Base-by-base conservation (phyloP, 1,140 invertebrate species). In the Spodoptera frugiperda region DNA sequence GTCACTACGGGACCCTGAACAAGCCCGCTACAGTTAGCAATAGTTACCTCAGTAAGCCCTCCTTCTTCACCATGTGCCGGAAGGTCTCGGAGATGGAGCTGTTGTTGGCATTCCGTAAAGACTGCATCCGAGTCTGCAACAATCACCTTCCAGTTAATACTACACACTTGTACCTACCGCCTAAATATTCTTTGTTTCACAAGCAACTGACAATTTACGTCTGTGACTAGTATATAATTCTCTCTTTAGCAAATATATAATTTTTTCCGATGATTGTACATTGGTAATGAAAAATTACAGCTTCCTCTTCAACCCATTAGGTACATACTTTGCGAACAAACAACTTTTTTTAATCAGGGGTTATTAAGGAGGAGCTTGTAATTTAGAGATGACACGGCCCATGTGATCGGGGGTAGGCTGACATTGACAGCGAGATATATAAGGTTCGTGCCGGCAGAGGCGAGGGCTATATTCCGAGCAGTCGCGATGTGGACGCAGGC, bases 41-140 rank as follows among this genome's bases (percentile, higher is more conserved):
- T 19, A 78, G 44, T 70, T 96, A 98, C 93, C 97, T 97, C 65
- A 98, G 93, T 44, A 99, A 82, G 11, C 99, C 99, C 94, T 99
- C 99, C 81, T 98, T 96, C 82, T 95, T 95, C 21, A 99, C 95
- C 97, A 99, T 99, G 84, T 97, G 97, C 65, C 94, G 95, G 59
- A 99, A 95, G 19, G 98, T 98, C 83, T 97, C 96, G 9, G 95
- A 89, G 53, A 99, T 96, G 84, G 90, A 96, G 94, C 91, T 95
- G 86, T 95, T 92, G 76, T 96, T 96, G 82, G 96, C 95, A 65
- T 97, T 96, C 84, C 96, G 96, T 57, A 98, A 97, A 80, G 96
- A 97, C 94, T 99, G 99, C 98, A 99, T 99, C 88, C 99, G 96
- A 46, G 99, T 99, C 98, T 99, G 95, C 77, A 96, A 95, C 78